Conservation (phyloP, 2,797 vertebrate species). For the Poliocrania exsul region DNA sequence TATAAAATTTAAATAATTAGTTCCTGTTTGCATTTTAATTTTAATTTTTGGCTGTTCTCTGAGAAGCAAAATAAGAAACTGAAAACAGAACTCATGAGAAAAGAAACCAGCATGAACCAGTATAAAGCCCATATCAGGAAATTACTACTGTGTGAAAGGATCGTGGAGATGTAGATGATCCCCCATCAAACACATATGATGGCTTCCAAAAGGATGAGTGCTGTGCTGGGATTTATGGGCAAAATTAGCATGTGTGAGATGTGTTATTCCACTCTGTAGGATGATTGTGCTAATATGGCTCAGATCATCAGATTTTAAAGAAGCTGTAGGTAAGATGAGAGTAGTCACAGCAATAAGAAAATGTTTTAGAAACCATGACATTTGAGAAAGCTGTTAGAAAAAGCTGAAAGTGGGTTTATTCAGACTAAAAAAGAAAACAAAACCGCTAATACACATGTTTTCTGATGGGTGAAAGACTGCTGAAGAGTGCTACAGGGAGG, state of each 20-base stretch:
- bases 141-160: neutral
- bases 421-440: neutral
- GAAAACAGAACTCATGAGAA: neutral
- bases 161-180: neutral
- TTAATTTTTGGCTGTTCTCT: neutral
- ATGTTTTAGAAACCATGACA: neutral
- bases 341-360: neutral
- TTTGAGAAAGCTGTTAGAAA: neutral
- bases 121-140: neutral
- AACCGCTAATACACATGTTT: rapidly evolving
- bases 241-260: neutral
- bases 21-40: constrained; percentile 10
- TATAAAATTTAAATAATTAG: constrained; percentile 35
- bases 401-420: neutral
- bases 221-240: neutral
- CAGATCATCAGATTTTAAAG: neutral
- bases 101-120: neutral
- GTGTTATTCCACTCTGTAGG: neutral
- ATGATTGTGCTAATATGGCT: neutral
- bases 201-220: neutral
- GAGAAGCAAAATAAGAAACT: neutral
- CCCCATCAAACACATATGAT: neutral
- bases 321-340: neutral
- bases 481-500: neutral
- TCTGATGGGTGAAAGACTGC: neutral